A percentile compares a stretch with the other conserved stretches of the same genome.
These are phyloP conservation scores for Tragelaphus imberbis DNA, from an alignment of 2,113 vertebrate species.

Conservation along the genomic window DNA sequence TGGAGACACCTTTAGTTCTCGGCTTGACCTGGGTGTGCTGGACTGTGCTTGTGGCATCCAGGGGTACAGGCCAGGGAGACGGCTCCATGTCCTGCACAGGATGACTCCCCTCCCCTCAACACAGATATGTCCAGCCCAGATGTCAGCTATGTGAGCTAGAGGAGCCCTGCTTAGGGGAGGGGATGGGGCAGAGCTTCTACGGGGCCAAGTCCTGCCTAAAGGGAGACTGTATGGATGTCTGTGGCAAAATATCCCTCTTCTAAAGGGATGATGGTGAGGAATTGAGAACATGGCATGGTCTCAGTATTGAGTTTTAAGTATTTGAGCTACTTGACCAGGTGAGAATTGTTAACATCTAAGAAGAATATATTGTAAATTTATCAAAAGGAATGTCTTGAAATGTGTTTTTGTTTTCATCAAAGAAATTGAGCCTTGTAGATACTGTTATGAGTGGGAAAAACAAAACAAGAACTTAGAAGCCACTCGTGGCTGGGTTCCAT, in stretches of 20 bases:
- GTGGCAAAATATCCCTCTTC: background rate
- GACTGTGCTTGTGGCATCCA: background rate
- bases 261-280: background rate
- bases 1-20: background rate
- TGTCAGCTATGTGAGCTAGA: background rate
- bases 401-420: background rate
- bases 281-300: background rate
- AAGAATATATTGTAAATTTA: background rate
- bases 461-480: background rate
- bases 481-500: background rate
- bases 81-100: background rate
- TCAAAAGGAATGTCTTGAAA: background rate
- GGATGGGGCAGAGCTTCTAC: background rate
- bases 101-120: fast-evolving
- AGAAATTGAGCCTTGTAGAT: background rate
- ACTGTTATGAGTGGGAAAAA: background rate
- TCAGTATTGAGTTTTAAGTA: background rate
- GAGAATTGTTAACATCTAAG: background rate
- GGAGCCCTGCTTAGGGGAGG: background rate
- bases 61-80: background rate
- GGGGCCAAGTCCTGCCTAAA: background rate
- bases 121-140: background rate
- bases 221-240: background rate
- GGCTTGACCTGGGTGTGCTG: background rate
- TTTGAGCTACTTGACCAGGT: background rate